Conservation (phyloP, 1,140 invertebrate genomes). For the Heliconius nattereri region DNA sequence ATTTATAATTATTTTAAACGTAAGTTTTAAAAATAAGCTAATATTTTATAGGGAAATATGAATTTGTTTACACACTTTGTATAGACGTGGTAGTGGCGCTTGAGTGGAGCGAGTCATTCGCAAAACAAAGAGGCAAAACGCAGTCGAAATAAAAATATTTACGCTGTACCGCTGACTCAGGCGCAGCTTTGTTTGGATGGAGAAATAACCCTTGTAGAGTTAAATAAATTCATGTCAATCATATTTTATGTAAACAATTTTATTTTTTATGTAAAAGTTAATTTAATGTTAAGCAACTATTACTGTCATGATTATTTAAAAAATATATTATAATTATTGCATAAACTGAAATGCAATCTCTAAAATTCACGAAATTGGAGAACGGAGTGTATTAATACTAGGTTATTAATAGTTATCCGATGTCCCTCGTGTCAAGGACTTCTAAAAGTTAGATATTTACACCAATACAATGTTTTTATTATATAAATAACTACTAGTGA, state of each 20-base stretch:
- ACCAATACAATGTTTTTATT: too few relatives aligned
- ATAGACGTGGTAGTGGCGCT: conserved; percentile 55
- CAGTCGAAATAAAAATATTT: conserved; percentile 79
- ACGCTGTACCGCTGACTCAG: conserved; percentile 73
- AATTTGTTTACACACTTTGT: conserved; percentile 60
- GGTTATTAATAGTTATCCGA: too few relatives aligned
- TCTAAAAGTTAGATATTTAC: background rate
- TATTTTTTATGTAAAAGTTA: too few relatives aligned
- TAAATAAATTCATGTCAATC: conserved; percentile 69
- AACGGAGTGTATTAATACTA: background rate
- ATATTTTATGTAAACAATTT: conserved; percentile 25
- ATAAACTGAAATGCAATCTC: background rate
- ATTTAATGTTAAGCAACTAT: background rate
- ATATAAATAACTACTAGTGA: too few relatives aligned
- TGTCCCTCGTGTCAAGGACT: background rate
- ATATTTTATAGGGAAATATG: conserved; percentile 49
- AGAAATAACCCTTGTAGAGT: conserved; percentile 65
- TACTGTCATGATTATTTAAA: background rate
- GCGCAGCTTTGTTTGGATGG: conserved; percentile 66
- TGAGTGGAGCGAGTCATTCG: conserved; percentile 65
- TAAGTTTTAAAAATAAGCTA: background rate
- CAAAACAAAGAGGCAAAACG: conserved; percentile 74
- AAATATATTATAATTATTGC: background rate
- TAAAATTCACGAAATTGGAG: background rate
- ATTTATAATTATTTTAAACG: background rate